These are phyloP conservation scores for Catamblyrhynchus diadema DNA, from an alignment of 2,797 vertebrate species.

Conservation along the genomic window DNA sequence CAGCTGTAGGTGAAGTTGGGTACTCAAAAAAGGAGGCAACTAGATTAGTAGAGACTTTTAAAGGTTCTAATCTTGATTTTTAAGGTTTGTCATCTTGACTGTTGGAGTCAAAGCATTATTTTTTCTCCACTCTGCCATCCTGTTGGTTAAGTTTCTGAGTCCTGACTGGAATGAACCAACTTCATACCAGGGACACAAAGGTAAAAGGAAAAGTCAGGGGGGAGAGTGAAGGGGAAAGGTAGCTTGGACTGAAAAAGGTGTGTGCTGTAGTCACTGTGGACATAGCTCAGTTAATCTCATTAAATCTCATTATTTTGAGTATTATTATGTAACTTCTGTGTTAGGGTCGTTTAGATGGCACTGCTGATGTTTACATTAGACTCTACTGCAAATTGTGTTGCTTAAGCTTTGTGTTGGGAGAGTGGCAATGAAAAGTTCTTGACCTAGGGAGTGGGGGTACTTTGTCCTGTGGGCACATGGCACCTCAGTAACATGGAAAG, in stretches of 20 bases:
- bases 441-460: not conserved
- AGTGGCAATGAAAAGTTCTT: not conserved
- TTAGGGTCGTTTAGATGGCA: not conserved
- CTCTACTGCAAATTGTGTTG: not conserved
- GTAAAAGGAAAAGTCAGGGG: not conserved
- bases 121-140: not conserved
- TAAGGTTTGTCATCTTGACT: not conserved
- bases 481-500: not conserved
- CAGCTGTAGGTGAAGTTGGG: not conserved
- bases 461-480: not conserved
- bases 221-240: not conserved
- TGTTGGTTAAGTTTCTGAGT: not conserved
- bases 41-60: not conserved
- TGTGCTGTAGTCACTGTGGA: not conserved
- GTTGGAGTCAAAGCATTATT: not conserved
- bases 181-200: not conserved
- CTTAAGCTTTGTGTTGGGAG: not conserved
- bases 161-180: accelerated
- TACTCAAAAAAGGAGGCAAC: not conserved
- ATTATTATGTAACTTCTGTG: not conserved
- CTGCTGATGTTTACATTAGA: not conserved
- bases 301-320: not conserved
- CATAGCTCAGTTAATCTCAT: not conserved
- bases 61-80: not conserved
- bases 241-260: not conserved